Conservation (phyloP, 2,888 invertebrate genomes). For the Petrolisthes cinctipes region DNA sequence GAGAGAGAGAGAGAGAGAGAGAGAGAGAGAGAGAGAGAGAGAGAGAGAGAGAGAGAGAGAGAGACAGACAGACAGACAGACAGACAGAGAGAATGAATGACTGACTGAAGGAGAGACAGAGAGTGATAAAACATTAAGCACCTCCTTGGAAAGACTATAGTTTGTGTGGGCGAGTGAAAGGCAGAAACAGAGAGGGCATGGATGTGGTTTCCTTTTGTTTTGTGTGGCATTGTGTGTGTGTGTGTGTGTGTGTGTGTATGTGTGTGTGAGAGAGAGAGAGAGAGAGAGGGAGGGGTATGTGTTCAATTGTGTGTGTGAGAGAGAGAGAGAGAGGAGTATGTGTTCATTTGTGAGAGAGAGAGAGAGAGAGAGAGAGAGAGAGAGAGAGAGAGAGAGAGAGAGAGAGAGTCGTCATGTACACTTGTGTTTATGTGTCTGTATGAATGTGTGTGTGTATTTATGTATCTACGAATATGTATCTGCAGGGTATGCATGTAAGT, state of each 20-base stretch:
- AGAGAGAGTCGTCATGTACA: background rate
- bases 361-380: background rate
- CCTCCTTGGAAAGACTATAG: too few species aligned
- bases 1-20: background rate
- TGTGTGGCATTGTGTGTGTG: background rate
- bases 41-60: background rate
- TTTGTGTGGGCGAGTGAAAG: too few species aligned
- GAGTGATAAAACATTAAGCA: background rate
- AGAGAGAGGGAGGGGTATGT: too few species aligned
- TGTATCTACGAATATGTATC: too few species aligned
- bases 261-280: background rate
- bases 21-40: background rate
- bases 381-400: background rate
- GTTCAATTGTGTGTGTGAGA: background rate
- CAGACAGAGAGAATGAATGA: background rate
- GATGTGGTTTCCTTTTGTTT: too few species aligned
- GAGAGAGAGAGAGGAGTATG: background rate
- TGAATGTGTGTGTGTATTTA: too few species aligned
- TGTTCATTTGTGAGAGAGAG: background rate
- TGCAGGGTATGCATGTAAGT: background rate
- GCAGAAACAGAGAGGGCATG: too few species aligned
- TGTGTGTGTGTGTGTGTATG: background rate
- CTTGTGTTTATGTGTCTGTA: background rate
- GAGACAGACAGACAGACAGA: background rate
- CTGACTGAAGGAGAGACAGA: background rate